Base-by-base conservation (phyloP, 2,888 invertebrate genomes). In the Venusia cambrica region DNA sequence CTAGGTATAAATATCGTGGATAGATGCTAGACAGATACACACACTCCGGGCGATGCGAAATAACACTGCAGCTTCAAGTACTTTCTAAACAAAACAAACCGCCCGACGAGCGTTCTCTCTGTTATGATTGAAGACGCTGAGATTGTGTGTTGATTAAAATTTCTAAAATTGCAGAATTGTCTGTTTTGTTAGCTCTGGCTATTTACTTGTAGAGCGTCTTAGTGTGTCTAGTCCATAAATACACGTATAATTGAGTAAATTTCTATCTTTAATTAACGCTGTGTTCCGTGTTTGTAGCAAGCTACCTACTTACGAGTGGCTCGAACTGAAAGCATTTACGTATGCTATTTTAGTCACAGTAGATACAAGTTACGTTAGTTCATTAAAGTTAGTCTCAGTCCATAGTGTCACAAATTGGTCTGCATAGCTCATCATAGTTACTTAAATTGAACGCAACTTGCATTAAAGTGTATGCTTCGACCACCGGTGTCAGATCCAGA, bases 61-160 rank as follows among this genome's bases (percentile, higher is more conserved):
- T 48, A 53, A 51, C 44, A 45, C 40, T 27, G 44, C 41, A 36
- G 36, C 42, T 52, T 48, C 35, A 49, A 50, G 41, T 41, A 41
- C 46, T 50, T 61, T 51, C 53, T 50, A 51, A 49, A 61, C 51
- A 49, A 55, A 53, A 54, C 45, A 43, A 41, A 38, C 33, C 25
- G 21, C 11, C 32, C 19, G 25, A 45, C 38, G 39, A 45, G 29
- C 17, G 25, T 36, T 33, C 32, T 36, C 40, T 33, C 29, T 38
- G 38, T 31, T 39, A 34, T 45, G 44, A 34, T 37, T 41, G 27
- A 42, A 41, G 34, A 43, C 18, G 38, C 16, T 19, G 40, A 25
- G 36, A 34, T 12, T 17, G 13, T 18, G 16, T 28, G 34, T 41
- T 47, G 38, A 47, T 47, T 47, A 43, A 34, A 39, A 45, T 30